Evolutionary conservation across 2,113 vertebrate species (phyloP).

Genomic region (Ahaetulla prasina): DNA sequence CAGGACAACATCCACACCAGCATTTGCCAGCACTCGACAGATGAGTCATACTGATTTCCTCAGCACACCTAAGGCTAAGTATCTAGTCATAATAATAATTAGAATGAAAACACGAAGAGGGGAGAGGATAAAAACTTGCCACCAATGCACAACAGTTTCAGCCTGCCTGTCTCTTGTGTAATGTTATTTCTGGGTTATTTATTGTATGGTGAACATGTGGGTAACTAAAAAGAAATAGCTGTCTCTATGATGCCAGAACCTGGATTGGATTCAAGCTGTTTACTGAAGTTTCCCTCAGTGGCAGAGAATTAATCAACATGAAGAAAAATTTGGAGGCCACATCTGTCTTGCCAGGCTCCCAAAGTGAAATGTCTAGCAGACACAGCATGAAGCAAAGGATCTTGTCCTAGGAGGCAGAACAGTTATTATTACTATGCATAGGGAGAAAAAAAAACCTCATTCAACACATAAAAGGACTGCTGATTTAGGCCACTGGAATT

Average conservation of each 20-base stretch:
- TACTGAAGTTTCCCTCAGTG: constrained; percentile 36
- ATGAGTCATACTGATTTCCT: constrained; percentile 40
- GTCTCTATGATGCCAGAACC: constrained; percentile 28
- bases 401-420: constrained; percentile 1
- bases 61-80: constrained; percentile 32
- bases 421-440: constrained; percentile 6
- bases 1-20: background rate
- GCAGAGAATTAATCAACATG: constrained; percentile 31
- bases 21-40: background rate
- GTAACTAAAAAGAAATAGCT: constrained; percentile 19
- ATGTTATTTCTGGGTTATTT: constrained; percentile 25
- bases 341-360: constrained; percentile 28
- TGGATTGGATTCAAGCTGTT: constrained; percentile 49
- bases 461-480: background rate
- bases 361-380: constrained; percentile 39
- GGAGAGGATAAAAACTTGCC: constrained; percentile 6
- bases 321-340: constrained; percentile 34
- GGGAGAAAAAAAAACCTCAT: background rate
- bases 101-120: constrained; percentile 19
- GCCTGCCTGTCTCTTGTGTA: constrained; percentile 10
- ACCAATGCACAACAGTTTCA: background rate
- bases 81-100: constrained; percentile 36
- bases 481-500: constrained; percentile 14
- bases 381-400: background rate
- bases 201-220: constrained; percentile 22